phyloP scores from a whole-genome alignment of 2,888 invertebrate species.

The Graphium colonna region DNA sequence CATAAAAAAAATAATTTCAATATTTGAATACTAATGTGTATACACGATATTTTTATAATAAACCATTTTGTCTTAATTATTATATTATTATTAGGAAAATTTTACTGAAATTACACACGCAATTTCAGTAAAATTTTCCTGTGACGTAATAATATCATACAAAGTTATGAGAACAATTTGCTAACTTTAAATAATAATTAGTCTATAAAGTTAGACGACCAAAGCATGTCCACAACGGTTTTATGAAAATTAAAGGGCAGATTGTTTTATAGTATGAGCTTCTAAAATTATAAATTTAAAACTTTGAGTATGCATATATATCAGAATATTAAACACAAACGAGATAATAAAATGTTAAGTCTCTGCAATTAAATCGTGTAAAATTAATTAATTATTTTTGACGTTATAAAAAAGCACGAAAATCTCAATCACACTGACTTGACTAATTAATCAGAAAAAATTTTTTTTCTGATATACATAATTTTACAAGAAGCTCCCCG shows the following conservation, averaged over 20 bases:
- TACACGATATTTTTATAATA: too few relatives aligned
- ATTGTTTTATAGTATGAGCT: neutral
- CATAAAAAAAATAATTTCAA: too few relatives aligned
- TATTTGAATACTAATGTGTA: too few relatives aligned
- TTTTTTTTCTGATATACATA: too few relatives aligned
- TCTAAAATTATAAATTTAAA: neutral
- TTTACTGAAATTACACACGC: conserved; percentile 2
- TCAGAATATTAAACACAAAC: neutral
- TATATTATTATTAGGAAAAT: neutral
- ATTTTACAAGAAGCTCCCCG: too few relatives aligned
- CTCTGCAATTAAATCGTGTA: too few relatives aligned
- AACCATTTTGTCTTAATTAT: too few relatives aligned
- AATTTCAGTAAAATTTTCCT: conserved; percentile 7
- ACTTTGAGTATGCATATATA: neutral
- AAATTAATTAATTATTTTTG: too few relatives aligned
- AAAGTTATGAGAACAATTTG: conserved; percentile 16
- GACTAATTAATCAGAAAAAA: too few relatives aligned
- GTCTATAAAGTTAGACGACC: conserved; percentile 16
- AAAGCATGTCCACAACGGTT: conserved; percentile 12
- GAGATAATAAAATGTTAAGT: too few relatives aligned
- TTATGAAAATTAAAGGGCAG: conserved; percentile 14
- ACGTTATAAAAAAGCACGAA: too few relatives aligned
- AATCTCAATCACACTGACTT: too few relatives aligned
- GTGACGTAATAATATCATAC: conserved; percentile 9
- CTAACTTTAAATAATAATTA: conserved; percentile 22